Conservation (phyloP, 2,113 vertebrate species). For the Dolichotis patagonum region DNA sequence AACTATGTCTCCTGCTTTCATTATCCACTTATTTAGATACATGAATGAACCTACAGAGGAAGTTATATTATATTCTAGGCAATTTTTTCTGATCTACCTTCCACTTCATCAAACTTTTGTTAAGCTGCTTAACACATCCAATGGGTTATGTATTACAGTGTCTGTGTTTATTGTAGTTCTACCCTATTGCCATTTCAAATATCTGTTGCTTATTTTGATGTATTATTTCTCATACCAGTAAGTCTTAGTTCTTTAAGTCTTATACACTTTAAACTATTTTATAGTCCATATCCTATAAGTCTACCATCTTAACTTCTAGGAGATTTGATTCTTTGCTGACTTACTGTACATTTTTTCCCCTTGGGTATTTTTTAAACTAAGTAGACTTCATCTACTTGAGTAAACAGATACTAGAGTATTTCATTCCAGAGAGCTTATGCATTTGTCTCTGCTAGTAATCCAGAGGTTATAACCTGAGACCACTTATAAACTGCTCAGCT, state of each 20-base stretch:
- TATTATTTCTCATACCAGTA: background rate
- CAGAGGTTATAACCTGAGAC: background rate
- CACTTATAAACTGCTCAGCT: background rate
- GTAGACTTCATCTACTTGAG: background rate
- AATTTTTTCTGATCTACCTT: constrained; percentile 8
- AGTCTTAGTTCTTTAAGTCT: constrained; percentile 2
- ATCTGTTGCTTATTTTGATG: background rate
- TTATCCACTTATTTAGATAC: background rate
- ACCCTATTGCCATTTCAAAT: background rate
- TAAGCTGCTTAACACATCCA: background rate
- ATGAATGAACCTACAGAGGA: background rate
- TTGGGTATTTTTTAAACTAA: background rate
- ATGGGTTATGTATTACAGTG: constrained; percentile 19
- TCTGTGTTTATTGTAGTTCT: background rate
- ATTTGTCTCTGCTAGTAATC: background rate
- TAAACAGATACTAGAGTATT: background rate
- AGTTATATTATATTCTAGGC: background rate
- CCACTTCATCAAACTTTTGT: background rate
- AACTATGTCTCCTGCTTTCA: background rate
- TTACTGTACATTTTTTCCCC: background rate
- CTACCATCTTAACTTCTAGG: background rate
- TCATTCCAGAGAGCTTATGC: background rate
- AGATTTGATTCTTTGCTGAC: background rate
- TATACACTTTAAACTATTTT: background rate
- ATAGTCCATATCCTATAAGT: background rate